A percentile compares a stretch with the other conserved stretches of the same genome.
These are phyloP conservation scores for Neocrepidodera transversa DNA, from an alignment of 2,888 invertebrate genomes.

Conservation along the genomic window DNA sequence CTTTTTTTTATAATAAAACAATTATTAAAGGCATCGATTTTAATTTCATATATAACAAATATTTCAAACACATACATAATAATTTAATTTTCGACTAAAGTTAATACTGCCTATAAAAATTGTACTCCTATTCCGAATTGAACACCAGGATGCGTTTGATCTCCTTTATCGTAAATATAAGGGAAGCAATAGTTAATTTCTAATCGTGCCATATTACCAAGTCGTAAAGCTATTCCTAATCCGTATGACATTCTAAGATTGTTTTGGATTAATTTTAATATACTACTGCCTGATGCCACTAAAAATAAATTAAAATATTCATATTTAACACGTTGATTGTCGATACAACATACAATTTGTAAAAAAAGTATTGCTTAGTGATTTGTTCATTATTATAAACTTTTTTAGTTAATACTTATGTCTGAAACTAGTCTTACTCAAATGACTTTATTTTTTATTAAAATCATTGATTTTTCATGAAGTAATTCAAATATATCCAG, in stretches of 20 bases:
- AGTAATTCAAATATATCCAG: too few relatives aligned
- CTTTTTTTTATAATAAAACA: too few relatives aligned
- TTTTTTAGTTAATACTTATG: too few relatives aligned
- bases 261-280: slow-evolving; percentile 42
- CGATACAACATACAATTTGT: too few relatives aligned
- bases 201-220: slow-evolving; percentile 86
- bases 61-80: slow-evolving; percentile 9
- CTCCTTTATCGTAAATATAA: slow-evolving; percentile 66
- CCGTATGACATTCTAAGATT: slow-evolving; percentile 79
- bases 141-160: slow-evolving; percentile 72
- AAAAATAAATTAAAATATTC: too few relatives aligned
- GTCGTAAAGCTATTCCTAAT: slow-evolving; percentile 80
- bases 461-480: too few relatives aligned
- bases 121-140: slow-evolving; percentile 86
- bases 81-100: slow-evolving; percentile 11
- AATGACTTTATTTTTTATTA: too few relatives aligned
- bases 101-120: slow-evolving; percentile 68
- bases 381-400: too few relatives aligned
- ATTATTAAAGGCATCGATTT: slow-evolving; percentile 24
- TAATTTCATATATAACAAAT: slow-evolving; percentile 34
- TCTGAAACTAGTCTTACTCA: too few relatives aligned
- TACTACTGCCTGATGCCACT: slow-evolving; percentile 15
- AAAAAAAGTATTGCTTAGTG: too few relatives aligned
- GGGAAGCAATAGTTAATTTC: slow-evolving; percentile 96
- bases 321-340: neutral